Evolutionary conservation across 2,797 vertebrate species (phyloP).

Genomic region (Phrynocephalus vlangalii): DNA sequence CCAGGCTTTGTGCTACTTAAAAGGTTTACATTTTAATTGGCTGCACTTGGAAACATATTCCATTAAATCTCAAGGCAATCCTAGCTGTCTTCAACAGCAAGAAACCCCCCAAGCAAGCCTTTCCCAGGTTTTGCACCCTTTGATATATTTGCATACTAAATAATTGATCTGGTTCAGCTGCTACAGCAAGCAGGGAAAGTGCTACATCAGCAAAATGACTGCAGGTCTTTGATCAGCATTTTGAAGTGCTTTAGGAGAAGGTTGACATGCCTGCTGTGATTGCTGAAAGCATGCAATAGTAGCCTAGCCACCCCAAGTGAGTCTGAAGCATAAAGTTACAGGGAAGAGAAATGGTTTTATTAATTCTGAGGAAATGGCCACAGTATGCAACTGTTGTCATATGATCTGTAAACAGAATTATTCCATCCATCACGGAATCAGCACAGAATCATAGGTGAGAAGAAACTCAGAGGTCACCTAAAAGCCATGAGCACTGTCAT

Average conservation of each 20-base stretch:
- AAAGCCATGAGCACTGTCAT: not conserved
- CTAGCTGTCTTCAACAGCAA: not conserved
- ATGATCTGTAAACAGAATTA: not conserved
- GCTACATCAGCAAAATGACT: conserved; percentile 21
- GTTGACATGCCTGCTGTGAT: not conserved
- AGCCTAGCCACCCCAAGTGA: not conserved
- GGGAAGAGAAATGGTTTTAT: not conserved
- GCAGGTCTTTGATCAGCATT: conserved; percentile 28
- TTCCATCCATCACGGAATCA: not conserved
- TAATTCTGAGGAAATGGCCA: not conserved
- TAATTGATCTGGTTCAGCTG: conserved; percentile 29
- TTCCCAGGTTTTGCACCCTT: not conserved
- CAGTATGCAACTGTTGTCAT: not conserved
- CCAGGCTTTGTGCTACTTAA: not conserved
- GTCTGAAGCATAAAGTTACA: not conserved
- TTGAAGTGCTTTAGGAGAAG: not conserved
- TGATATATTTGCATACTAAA: conserved; percentile 34
- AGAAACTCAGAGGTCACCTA: not conserved
- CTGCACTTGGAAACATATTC: not conserved
- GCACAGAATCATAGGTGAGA: not conserved
- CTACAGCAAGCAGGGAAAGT: not conserved
- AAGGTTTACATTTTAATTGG: conserved; percentile 2
- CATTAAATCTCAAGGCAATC: conserved; percentile 17
- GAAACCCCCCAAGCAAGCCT: not conserved
- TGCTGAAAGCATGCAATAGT: not conserved